Evolutionary conservation across 2,797 vertebrate species (phyloP).

Genomic region (Paguma larvata): DNA sequence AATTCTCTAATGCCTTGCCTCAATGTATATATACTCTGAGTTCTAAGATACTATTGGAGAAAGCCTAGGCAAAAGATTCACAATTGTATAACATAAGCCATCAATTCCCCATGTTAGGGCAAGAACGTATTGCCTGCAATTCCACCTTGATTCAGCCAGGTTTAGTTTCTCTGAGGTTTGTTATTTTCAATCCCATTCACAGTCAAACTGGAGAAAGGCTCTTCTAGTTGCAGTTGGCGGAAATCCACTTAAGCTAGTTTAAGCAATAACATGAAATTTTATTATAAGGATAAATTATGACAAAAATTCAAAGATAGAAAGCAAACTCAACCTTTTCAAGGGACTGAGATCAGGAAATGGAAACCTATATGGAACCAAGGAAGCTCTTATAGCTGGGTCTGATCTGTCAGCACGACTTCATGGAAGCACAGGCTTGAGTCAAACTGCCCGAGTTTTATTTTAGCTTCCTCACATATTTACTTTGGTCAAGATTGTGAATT

Average conservation of each 20-base stretch:
- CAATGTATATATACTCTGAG: not conserved
- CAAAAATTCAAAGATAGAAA: slow-evolving; percentile 52
- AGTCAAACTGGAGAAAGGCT: not conserved
- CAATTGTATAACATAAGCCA: not conserved
- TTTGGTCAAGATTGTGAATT: not conserved
- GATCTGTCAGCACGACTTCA: not conserved
- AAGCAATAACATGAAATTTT: slow-evolving; percentile 11
- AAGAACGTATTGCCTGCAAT: not conserved
- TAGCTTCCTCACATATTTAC: not conserved
- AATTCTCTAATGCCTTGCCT: not conserved
- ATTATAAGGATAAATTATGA: slow-evolving; percentile 29
- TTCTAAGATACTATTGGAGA: slow-evolving; percentile 15
- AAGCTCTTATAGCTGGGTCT: not conserved
- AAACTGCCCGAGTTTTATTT: not conserved
- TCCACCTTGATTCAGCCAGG: not conserved
- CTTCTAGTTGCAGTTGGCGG: not conserved
- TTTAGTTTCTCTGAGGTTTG: not conserved
- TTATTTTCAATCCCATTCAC: not conserved
- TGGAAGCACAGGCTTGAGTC: not conserved
- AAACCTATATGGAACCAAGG: slow-evolving; percentile 11
- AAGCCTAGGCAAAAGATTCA: not conserved
- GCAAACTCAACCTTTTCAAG: not conserved
- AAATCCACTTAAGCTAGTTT: slow-evolving; percentile 6
- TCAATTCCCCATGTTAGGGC: not conserved
- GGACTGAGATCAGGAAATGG: not conserved